These are phyloP conservation scores for Callosobruchus maculatus DNA, from an alignment of 2,888 invertebrate genomes.

Conservation along the genomic window DNA sequence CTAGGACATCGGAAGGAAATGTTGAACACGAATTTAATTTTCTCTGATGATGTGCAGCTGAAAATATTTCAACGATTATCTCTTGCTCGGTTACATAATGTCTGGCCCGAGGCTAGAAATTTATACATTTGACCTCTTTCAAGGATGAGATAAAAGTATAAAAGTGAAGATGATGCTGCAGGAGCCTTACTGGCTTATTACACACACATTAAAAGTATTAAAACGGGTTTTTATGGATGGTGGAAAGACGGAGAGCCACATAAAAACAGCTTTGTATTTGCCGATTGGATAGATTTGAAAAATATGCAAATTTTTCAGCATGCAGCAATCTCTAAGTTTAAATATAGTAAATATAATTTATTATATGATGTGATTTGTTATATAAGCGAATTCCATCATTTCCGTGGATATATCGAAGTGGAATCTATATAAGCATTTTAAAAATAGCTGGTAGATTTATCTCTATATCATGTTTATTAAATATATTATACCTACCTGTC, in stretches of 20 bases:
- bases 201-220: background rate
- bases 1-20: background rate
- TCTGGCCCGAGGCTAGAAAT: background rate
- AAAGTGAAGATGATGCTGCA: background rate
- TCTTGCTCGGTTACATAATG: background rate
- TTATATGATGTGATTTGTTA: background rate
- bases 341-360: background rate
- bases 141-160: background rate
- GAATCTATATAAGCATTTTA: too few species aligned
- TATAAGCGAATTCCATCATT: background rate
- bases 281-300: background rate
- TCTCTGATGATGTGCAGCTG: background rate
- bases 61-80: background rate
- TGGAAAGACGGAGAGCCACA: background rate
- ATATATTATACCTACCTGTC: too few species aligned
- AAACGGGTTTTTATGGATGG: background rate
- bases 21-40: background rate
- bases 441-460: too few species aligned
- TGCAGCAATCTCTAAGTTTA: background rate
- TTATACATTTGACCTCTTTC: background rate
- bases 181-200: background rate
- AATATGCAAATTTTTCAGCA: background rate
- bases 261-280: background rate
- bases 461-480: too few species aligned
- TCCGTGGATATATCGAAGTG: too few species aligned